These are phyloP conservation scores for Anisognathus igniventris DNA, from an alignment of 2,797 vertebrate genomes.

Conservation along the genomic window DNA sequence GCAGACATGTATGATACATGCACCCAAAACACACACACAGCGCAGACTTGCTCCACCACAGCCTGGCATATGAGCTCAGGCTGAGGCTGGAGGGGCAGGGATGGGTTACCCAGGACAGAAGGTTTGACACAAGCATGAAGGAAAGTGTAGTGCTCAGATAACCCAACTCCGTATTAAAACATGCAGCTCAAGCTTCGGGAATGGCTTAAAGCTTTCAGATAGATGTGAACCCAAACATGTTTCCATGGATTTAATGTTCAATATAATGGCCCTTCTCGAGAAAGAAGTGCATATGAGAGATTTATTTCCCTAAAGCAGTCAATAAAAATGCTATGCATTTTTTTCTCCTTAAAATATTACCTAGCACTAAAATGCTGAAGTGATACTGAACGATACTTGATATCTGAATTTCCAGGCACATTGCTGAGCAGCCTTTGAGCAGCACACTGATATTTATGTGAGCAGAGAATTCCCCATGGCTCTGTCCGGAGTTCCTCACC, in stretches of 20 bases:
- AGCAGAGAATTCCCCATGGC: background rate
- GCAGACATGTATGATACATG: fast-evolving
- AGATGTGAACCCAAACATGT: background rate
- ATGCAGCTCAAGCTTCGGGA: background rate
- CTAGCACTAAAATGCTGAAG: background rate
- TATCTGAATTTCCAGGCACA: background rate
- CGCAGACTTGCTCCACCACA: background rate
- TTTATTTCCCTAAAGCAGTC: background rate
- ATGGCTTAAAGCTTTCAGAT: background rate
- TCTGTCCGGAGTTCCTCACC: background rate
- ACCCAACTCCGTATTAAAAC: background rate
- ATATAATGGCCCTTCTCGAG: background rate
- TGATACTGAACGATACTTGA: background rate
- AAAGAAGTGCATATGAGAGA: background rate
- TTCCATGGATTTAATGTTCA: background rate
- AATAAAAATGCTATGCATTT: background rate
- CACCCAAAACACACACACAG: background rate
- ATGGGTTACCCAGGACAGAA: background rate
- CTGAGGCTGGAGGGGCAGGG: background rate
- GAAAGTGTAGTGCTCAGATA: background rate
- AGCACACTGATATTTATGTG: background rate
- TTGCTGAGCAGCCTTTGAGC: background rate
- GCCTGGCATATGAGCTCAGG: background rate
- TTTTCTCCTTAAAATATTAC: background rate
- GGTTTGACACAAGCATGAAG: background rate